Conservation (phyloP, 2,113 vertebrate species). For the Ptyas mucosa region DNA sequence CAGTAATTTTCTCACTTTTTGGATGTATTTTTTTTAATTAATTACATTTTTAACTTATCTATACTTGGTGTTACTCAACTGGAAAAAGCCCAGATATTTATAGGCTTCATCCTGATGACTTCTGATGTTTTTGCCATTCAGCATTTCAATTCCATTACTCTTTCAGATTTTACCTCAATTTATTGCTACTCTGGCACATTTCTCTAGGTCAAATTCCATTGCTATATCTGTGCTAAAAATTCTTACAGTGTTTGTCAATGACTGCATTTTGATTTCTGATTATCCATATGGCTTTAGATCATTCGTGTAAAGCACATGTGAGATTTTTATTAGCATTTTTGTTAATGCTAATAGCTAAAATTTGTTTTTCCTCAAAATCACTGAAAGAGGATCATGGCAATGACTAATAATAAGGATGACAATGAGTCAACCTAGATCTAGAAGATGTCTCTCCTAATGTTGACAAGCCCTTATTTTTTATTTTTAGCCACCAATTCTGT, state of each 20-base stretch:
- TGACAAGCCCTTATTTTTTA: not conserved
- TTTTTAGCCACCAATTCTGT: not conserved
- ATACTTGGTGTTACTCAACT: not conserved
- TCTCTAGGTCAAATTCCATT: not conserved
- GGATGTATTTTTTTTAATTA: not conserved
- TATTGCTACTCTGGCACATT: not conserved
- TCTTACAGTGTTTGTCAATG: not conserved
- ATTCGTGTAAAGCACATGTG: not conserved
- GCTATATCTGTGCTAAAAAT: not conserved
- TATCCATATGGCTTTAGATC: not conserved
- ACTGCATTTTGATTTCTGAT: not conserved
- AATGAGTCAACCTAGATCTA: not conserved
- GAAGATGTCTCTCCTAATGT: not conserved
- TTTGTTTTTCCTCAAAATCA: not conserved
- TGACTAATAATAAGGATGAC: not conserved
- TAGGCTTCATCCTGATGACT: not conserved
- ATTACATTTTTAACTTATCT: not conserved
- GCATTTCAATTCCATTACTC: not conserved
- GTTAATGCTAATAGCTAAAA: not conserved
- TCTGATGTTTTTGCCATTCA: not conserved
- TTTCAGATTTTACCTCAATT: not conserved
- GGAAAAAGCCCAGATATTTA: not conserved
- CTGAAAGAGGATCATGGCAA: not conserved
- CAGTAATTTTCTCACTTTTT: not conserved
- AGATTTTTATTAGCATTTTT: not conserved